Evolutionary conservation across 2,888 invertebrate genomes (phyloP), one percentile per base, ranked within the genome.

Genomic region (Eilema griseolum): DNA sequence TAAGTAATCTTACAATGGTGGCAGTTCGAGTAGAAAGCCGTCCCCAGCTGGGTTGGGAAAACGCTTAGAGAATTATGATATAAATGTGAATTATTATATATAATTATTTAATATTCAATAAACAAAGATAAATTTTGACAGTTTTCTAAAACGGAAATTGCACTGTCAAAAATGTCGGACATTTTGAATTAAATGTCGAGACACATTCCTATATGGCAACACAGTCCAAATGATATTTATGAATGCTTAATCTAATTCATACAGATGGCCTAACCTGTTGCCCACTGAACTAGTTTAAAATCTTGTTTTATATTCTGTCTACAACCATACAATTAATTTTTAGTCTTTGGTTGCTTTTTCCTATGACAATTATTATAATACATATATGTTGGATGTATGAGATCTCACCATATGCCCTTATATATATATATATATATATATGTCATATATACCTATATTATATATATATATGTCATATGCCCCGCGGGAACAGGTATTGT

Each of bases 141-240:
- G 37, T 61, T 23, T 14, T 37, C 41, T 8, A 26, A 14, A 57
- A 33, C 33, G 33, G 16, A 20, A 65, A 61, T 66, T 37, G 28
- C 20, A 28, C n/a, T 69, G 52, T 52, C 56, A 52, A 64, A 8
- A 12, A 23, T 11, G 12, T 26, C 16, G 26, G 37, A 31, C 26
- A 61, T 56, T 52, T 61, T 68, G 56, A 57, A 57, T 63, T 65
- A 52, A 41, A 66, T 37, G 20, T 57, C 5, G 57, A 33, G 24
- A 57, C 23, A 64, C 4, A 37, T 62, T 24, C 24, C 24, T 62
- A 37, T 23, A 46, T 52, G 28, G 28, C 7, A 52, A 31, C n/a
- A 31, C 59, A 56, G 28, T 52, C 52, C 14, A 65, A 65, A 56
- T 31, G 10, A 52, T 31, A 64, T 46, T 46, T 20, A 52, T 56